Conservation (phyloP, 2,888 invertebrate genomes). For the Brachypalpus laphriformis region DNA sequence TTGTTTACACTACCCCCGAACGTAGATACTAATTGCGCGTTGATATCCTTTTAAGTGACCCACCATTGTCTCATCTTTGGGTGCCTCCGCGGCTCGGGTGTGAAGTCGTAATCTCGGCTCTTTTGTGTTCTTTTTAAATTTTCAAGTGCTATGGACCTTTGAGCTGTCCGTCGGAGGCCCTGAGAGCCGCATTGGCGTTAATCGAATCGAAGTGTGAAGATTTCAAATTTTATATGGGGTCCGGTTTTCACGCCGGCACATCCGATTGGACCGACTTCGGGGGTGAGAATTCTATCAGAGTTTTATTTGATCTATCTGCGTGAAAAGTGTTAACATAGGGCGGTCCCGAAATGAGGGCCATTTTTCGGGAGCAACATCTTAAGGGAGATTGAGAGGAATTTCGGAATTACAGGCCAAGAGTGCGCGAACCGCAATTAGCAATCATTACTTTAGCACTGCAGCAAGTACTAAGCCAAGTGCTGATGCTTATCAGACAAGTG, state of each 20-base stretch:
- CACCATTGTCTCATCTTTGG: constrained; percentile 31
- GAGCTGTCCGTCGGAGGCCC: not conserved
- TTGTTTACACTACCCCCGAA: constrained; percentile 40
- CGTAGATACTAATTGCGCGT: constrained; percentile 34
- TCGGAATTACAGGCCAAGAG: constrained; percentile 44
- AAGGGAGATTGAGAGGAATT: not conserved
- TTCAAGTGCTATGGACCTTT: constrained; percentile 18
- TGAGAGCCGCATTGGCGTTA: constrained; percentile 12
- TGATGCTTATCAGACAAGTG: constrained; percentile 59
- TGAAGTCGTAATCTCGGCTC: constrained; percentile 56
- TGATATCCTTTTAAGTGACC: constrained; percentile 56
- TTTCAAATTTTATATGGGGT: not conserved
- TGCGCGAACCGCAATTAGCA: constrained; percentile 54
- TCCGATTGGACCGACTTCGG: constrained; percentile 8
- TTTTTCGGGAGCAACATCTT: constrained; percentile 1
- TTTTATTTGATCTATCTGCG: not conserved
- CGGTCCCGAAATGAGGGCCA: constrained; percentile 16
- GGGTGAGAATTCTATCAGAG: constrained; percentile 1
- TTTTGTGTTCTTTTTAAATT: constrained; percentile 46
- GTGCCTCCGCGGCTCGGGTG: constrained; percentile 20
- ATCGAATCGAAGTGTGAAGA: constrained; percentile 49
- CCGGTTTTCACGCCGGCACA: not conserved
- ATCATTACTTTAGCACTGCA: constrained; percentile 57
- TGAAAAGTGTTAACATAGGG: constrained; percentile 38
- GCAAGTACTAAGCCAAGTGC: constrained; percentile 27